A percentile compares a stretch with the other conserved stretches of the same genome.
These are phyloP conservation scores for Apamea crenata DNA, from an alignment of 2,888 invertebrate genomes.

Conservation along the genomic window DNA sequence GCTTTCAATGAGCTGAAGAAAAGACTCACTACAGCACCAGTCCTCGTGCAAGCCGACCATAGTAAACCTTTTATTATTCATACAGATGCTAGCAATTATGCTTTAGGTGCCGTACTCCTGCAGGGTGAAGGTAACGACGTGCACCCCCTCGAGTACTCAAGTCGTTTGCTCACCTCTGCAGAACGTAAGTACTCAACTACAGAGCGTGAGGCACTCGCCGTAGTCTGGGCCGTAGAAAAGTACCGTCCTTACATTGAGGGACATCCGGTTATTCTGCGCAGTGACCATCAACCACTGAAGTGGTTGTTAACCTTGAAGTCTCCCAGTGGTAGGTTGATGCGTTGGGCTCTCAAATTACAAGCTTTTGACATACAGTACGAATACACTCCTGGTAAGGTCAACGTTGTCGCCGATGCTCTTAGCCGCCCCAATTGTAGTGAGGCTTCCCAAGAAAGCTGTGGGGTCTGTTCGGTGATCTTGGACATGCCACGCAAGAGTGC, in stretches of 20 bases:
- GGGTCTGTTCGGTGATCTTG: conserved; percentile 9
- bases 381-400: conserved; percentile 1
- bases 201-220: neutral
- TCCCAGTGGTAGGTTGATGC: conserved; percentile 4
- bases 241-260: conserved; percentile 6
- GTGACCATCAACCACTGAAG: conserved; percentile 8
- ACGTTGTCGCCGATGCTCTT: conserved; percentile 5
- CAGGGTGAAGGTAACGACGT: conserved; percentile 3
- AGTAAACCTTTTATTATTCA: neutral
- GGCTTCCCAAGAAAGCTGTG: neutral
- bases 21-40: conserved; percentile 1
- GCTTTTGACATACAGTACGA: conserved; percentile 4
- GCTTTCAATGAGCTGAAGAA: conserved; percentile 1
- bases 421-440: too few relatives aligned
- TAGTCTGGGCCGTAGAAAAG: neutral
- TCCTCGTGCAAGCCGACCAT: neutral
- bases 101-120: neutral
- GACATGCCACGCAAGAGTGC: conserved; percentile 8
- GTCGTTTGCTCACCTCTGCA: neutral
- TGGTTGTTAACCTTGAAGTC: neutral
- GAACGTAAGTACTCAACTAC: conserved; percentile 8
- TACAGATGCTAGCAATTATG: conserved; percentile 7
- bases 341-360: neutral
- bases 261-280: neutral
- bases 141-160: conserved; percentile 1